Evolutionary conservation across 2,888 invertebrate species (phyloP), one percentile per base, ranked within the genome.

Genomic region (Limenitis camilla): DNA sequence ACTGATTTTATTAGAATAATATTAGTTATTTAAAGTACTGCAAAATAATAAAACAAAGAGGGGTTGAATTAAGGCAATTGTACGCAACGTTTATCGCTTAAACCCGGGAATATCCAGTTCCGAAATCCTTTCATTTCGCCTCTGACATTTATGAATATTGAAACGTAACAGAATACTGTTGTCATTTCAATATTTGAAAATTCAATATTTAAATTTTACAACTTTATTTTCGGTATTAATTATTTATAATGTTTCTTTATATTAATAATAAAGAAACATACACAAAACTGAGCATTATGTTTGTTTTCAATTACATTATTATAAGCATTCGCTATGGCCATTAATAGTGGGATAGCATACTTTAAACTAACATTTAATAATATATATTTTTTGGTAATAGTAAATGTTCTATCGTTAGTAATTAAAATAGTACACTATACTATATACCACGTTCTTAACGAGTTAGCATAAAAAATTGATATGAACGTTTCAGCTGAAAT

Each of bases 1-100:
- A n/a, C n/a, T n/a, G n/a, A n/a, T n/a, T n/a, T n/a, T n/a, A n/a
- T n/a, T n/a, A n/a, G n/a, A n/a, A n/a, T n/a, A n/a, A n/a, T n/a
- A n/a, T n/a, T n/a, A n/a, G n/a, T 77, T 77, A 78, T 79, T 81
- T 78, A 76, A 77, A 75, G 73, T 73, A 53, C 67, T 77, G 76
- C 69, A 66, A 69, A 74, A 76, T 70, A 71, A 74, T 71, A 73
- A 73, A 76, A 74, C 59, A 64, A 64, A 66, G 64, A 63, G 66
- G 65, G 67, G 52, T 65, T 63, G 65, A 67, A 69, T 66, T 56
- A 58, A 60, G 61, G 58, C 64, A 68, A 69, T 70, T 71, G 61
- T 66, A 66, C 63, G 60, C 61, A 64, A 65, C 63, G 63, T 71
- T 74, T 67, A 72, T 71, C 64, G 60, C 50, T 49, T 53, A 55